Evolutionary conservation across 1,140 invertebrate genomes (phyloP).

Genomic region (Zaprionus camerounensis): DNA sequence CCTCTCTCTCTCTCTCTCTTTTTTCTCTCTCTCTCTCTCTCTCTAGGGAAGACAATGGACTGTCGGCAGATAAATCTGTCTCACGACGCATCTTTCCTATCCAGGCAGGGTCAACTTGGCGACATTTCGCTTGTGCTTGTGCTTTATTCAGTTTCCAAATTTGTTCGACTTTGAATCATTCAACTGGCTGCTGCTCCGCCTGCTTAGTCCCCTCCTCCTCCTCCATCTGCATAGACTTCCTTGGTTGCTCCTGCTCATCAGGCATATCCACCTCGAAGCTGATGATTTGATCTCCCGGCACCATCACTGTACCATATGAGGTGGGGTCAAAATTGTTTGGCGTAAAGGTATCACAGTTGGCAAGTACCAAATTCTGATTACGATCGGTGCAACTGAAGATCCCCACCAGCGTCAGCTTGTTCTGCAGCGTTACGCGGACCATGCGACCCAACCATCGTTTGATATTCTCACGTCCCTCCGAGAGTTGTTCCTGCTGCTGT

Average conservation of each 20-base stretch:
- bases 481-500: neutral
- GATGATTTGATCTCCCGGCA: constrained; percentile 40
- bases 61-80: neutral
- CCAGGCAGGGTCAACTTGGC: neutral
- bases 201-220: neutral
- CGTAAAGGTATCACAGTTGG: constrained; percentile 32
- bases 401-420: constrained; percentile 40
- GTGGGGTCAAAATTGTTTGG: constrained; percentile 5
- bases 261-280: constrained; percentile 26
- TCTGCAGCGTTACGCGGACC: constrained; percentile 40
- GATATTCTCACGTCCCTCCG: constrained; percentile 18
- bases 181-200: neutral
- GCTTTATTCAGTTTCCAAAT: constrained; percentile 5
- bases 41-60: neutral
- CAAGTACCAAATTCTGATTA: constrained; percentile 46
- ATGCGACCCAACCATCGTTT: constrained; percentile 42
- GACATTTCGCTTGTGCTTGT: neutral
- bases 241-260: neutral
- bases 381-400: constrained; percentile 56
- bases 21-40: neutral
- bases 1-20: neutral
- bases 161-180: constrained; percentile 3
- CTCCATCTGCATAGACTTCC: neutral
- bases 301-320: constrained; percentile 32
- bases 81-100: neutral